These are phyloP conservation scores for Coelinius sp. DNA, from an alignment of 2,888 invertebrate species.

Conservation along the genomic window DNA sequence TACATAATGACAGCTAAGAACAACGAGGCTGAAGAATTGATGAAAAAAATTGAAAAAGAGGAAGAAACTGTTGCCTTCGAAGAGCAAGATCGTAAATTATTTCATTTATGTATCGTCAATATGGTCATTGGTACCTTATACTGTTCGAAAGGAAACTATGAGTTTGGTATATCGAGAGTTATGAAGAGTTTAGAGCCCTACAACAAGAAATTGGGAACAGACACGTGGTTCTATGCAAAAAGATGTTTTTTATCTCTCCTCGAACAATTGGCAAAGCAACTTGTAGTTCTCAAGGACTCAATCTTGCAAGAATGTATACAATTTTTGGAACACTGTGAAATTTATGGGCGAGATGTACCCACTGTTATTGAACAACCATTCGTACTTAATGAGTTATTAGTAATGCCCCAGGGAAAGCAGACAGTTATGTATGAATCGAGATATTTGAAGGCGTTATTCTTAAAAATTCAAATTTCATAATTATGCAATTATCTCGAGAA, in stretches of 20 bases:
- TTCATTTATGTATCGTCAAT: conserved; percentile 98
- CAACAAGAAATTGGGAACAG: conserved; percentile 94
- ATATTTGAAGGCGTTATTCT: conserved; percentile 84
- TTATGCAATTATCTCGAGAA: background rate
- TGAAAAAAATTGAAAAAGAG: conserved; percentile 98
- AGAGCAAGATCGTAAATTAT: conserved; percentile 93
- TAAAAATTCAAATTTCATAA: conserved; percentile 75
- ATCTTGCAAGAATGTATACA: conserved; percentile 89
- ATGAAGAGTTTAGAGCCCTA: conserved; percentile 97
- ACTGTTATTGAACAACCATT: conserved; percentile 88
- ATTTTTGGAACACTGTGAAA: conserved; percentile 94
- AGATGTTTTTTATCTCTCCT: conserved; percentile 94
- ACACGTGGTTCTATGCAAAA: conserved; percentile 99
- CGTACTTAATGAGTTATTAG: conserved; percentile 79
- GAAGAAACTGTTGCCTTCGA: conserved; percentile 94
- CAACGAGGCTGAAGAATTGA: conserved; percentile 98
- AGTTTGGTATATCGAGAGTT: conserved; percentile 97
- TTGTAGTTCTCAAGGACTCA: conserved; percentile 88
- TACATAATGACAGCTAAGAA: conserved; percentile 99
- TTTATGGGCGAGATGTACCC: conserved; percentile 86
- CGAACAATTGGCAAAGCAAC: conserved; percentile 91
- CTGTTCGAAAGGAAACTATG: conserved; percentile 98
- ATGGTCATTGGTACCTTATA: conserved; percentile 98
- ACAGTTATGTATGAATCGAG: conserved; percentile 94
- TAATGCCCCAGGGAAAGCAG: conserved; percentile 83